These are phyloP conservation scores for Anoplolepis gracilipes DNA, from an alignment of 1,140 invertebrate genomes.

Conservation along the genomic window DNA sequence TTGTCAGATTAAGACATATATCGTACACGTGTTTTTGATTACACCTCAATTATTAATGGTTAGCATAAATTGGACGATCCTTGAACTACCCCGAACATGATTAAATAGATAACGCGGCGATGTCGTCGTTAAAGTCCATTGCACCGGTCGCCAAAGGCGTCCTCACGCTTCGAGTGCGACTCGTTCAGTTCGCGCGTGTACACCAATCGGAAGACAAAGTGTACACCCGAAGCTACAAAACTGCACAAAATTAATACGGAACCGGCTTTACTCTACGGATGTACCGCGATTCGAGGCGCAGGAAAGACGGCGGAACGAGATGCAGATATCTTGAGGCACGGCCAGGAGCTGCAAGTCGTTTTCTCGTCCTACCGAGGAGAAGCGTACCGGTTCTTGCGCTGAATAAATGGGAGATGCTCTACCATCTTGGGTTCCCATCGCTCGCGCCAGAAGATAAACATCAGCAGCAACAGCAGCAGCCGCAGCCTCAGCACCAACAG, in stretches of 20 bases:
- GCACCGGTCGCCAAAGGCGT: background rate
- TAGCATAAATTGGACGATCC: background rate
- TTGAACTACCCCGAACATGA: background rate
- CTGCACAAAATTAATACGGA: conserved; percentile 78
- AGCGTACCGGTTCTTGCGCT: conserved; percentile 69
- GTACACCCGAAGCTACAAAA: conserved; percentile 62
- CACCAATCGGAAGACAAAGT: conserved; percentile 69
- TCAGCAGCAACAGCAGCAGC: conserved; percentile 74
- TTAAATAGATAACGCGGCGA: conserved; percentile 44
- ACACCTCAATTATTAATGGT: background rate
- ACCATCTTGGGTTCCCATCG: conserved; percentile 78
- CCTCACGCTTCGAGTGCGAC: conserved; percentile 57
- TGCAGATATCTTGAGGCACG: conserved; percentile 60
- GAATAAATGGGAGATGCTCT: conserved; percentile 75
- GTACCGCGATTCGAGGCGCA: conserved; percentile 34
- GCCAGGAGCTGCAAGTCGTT: conserved; percentile 57
- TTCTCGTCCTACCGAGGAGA: conserved; percentile 61
- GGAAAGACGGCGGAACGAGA: conserved; percentile 48
- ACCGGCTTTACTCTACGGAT: conserved; percentile 74
- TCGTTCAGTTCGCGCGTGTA: background rate
- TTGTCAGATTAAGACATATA: background rate
- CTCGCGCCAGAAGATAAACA: conserved; percentile 81
- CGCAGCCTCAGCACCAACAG: conserved; percentile 55
- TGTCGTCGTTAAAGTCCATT: conserved; percentile 49
- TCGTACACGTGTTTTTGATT: background rate